A percentile compares a stretch with the other conserved stretches of the same genome.
Conservation (phyloP, 2,113 vertebrate species). For the Chinchilla lanigera region DNA sequence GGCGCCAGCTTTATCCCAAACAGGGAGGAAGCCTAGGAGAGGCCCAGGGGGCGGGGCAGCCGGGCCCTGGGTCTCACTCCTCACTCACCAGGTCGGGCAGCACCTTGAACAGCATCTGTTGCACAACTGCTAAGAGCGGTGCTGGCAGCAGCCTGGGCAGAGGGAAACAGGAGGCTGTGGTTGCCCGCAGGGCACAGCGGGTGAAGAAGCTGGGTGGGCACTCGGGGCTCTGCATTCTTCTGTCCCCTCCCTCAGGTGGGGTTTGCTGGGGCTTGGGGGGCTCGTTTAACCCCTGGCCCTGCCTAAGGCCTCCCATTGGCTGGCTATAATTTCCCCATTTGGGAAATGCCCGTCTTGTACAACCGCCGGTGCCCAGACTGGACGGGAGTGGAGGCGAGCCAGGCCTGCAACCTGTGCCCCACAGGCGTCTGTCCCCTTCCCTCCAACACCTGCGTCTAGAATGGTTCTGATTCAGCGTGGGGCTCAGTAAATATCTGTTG, state of each 20-base stretch:
- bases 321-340: not conserved
- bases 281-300: not conserved
- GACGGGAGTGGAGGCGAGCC: rapidly evolving
- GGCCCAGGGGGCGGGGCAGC: not conserved
- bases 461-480: not conserved
- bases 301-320: too few species aligned
- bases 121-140: conserved; percentile 68
- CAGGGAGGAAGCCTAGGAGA: too few species aligned
- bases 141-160: conserved; percentile 65
- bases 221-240: not conserved
- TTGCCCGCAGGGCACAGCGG: rapidly evolving
- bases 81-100: conserved; percentile 81
- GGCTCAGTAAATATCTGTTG: not conserved
- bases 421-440: not conserved
- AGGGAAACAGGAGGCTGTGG: not conserved
- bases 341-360: not conserved
- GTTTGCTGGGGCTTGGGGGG: not conserved
- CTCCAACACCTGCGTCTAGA: not conserved
- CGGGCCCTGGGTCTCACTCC: conserved; percentile 8
- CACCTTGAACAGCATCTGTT: conserved; percentile 17
- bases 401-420: not conserved
- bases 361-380: not conserved
- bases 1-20: conserved; percentile 5
- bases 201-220: rapidly evolving
- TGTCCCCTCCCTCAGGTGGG: not conserved